Base-by-base conservation (phyloP, 2,888 invertebrate species). In the Campoletis raptor region DNA sequence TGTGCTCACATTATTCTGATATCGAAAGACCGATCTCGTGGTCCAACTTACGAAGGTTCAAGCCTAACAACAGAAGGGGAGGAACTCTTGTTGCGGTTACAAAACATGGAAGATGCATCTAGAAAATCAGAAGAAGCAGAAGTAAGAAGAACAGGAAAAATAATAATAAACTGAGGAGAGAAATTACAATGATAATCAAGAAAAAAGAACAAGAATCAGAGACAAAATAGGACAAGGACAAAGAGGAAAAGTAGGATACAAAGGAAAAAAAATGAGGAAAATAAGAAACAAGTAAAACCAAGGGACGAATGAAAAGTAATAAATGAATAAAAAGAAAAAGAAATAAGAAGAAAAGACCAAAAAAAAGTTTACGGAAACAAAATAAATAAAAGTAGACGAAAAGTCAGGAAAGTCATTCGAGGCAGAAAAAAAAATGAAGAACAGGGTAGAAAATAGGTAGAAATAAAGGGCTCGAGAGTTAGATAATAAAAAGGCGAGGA, bases 1-100 rank as follows among this genome's bases (percentile, higher is more conserved):
- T 67, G 76, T 81, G 81, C 83, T 70, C 78, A 54, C 79, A 67
- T 76, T 76, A 64, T 70, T 70, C 57, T 42, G 61, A 74, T 85
- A 89, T 89, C 89, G 83, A 67, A 81, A 40, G 74, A 89, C 88
- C 88, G 87, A 89, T 89, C 89, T 89, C 79, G 64, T 79, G 74
- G 81, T 82, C 78, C 54, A 73, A 70, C 78, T 81, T 57, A 18
- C 61, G 54, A 61, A n/a, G 83, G 74, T 69, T 67, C 72, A 66
- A 24, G 52, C 21, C 24, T 69, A 66, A 79, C 85, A 64, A 74
- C 70, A 76, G 72, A 85, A 24, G 45, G n/a, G 24, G 77, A 61
- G 52, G 77, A 54, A 74, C 40, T 74, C 61, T 67, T 61, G 67
- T 64, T 54, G 69, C 67, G 85, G 79, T 84, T 61, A 30, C 72